Base-by-base conservation (phyloP, 2,797 vertebrate species). In the Melanogrammus aeglefinus region DNA sequence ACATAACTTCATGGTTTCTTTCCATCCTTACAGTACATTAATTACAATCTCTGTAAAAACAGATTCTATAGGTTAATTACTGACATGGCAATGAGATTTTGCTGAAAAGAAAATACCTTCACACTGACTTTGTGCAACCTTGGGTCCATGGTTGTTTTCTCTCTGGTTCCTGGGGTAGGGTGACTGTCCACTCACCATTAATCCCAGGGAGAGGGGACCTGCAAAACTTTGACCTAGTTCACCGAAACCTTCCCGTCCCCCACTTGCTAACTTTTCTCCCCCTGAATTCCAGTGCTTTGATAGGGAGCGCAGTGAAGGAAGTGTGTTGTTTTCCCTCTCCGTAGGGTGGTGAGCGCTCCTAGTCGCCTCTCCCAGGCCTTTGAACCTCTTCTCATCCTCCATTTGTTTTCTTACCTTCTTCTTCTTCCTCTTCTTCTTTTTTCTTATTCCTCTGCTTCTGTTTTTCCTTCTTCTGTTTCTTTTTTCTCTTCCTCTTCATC, bases 181-280 rank as follows among this genome's bases (percentile, higher is more conserved):
- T 70, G 79, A 74, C 75, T 73, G 73, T 85, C 75, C 78, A 85
- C 63, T 74, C 79, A 74, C 57, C 83, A 29, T 86, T 76, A 75
- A 77, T 72, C 76, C 78, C 73, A 71, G 78, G 86, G 83, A 86
- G 85, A 75, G 77, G 78, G 77, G 73, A 84, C 77, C 81, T 84
- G 79, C 79, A 80, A 87, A 92, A 91, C 91, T 90, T 89, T 92
- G 90, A 92, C 88, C 88, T 88, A 92, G 84, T 92, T 93, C 90
- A 89, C 84, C 89, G 88, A 88, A 91, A 88, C 81, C 63, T 84
- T 83, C 89, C 78, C 75, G 83, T 88, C 84, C 85, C 88, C 83
- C 80, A 85, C 41, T 9, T 14, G 41, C 41, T 44, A 44, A 44
- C 41, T 44, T 44, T 83, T 91, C 84, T 88, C 87, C 86, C 82